Evolutionary conservation across 2,888 invertebrate genomes (phyloP).

Genomic region (Brachyptera risi): DNA sequence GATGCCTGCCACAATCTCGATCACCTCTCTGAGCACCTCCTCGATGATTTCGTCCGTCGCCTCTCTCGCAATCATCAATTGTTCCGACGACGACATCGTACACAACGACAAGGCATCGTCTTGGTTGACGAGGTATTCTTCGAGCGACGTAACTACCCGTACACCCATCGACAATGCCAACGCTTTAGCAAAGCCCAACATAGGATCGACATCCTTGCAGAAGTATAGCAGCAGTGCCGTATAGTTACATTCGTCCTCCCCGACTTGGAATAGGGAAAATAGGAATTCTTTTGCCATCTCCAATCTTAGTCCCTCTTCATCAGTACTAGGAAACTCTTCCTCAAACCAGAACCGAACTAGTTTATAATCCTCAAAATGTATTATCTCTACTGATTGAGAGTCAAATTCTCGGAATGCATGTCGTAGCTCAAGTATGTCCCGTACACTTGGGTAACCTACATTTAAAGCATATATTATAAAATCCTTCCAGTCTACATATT

Average conservation of each 20-base stretch:
- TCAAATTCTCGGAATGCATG: constrained; percentile 51
- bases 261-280: constrained; percentile 51
- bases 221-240: constrained; percentile 59
- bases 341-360: constrained; percentile 47
- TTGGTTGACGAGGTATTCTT: background rate
- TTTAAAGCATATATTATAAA: constrained; percentile 59
- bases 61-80: background rate
- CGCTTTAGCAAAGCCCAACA: constrained; percentile 55
- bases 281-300: constrained; percentile 52
- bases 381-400: constrained; percentile 41
- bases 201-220: constrained; percentile 54
- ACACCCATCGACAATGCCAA: constrained; percentile 54
- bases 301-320: constrained; percentile 4
- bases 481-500: constrained; percentile 61
- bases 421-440: constrained; percentile 52
- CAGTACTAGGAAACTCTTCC: constrained; percentile 33
- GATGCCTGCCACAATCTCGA: background rate
- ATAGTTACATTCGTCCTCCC: constrained; percentile 53
- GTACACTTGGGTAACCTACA: constrained; percentile 51
- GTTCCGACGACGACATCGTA: background rate
- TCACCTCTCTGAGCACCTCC: background rate
- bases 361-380: constrained; percentile 43
- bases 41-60: background rate
- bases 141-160: background rate
- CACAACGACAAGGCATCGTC: background rate